Base-by-base conservation (phyloP, 1,140 invertebrate genomes). In the Cydia strobilella region DNA sequence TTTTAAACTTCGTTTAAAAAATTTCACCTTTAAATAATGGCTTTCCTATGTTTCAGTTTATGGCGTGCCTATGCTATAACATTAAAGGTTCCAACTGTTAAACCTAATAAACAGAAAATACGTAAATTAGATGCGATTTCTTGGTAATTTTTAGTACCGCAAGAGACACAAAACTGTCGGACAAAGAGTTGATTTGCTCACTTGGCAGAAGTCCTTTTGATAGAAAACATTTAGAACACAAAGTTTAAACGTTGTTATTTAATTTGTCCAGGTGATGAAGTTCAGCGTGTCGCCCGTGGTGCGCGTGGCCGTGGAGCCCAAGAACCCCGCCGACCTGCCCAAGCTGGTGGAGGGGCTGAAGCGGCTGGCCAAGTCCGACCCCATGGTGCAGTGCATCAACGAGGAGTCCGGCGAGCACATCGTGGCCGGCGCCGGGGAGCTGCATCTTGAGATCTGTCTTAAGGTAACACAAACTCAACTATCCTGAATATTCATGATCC, bases 391-490 rank as follows among this genome's bases (percentile, higher is more conserved):
- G 94, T 99, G 98, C 95, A 98, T 99, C 93, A 99, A 98, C 94
- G 99, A 99, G 94, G 99, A 99, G 94, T 99, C 99, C 86, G 99
- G 99, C 77, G 99, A 99, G 90, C 98, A 99, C 94, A 99, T 99
- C 92, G 98, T 99, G 90, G 99, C 99, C 85, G 99, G 99, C 87
- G 99, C 99, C 86, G 99, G 99, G 90, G 99, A 99, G 94, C 94
- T 99, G 76, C 99, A 99, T 95, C 96, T 99, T 94, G 99, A 99
- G 95, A 99, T 99, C 94, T 99, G 99, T 93, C 94, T 99, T 74
- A 99, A 99, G 91, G 90, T 90, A 80, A 27, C 45, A 23, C 6
- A 2, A 80, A 27, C 45, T 12, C 6, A 2, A 23, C 74, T 10
- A 54, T 66, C 65, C 15, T 20, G 25, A 71, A 7, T 45, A 71